Evolutionary conservation across 2,797 vertebrate species (phyloP).

Genomic region (Craterocephalus amniculus): DNA sequence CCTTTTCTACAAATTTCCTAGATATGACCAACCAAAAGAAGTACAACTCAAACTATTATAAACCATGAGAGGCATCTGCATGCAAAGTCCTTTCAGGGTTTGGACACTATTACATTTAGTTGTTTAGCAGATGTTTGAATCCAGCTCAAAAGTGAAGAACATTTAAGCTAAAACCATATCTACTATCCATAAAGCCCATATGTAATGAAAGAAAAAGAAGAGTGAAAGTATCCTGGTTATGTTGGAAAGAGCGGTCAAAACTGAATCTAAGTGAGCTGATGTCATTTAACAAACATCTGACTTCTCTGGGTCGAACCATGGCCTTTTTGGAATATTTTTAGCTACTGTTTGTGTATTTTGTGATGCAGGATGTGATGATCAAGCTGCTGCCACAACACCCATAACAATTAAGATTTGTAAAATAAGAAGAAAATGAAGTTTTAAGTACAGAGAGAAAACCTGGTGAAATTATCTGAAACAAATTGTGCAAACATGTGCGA

Average conservation of each 20-base stretch:
- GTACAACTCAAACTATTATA: too few species aligned
- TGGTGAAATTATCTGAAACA: not conserved
- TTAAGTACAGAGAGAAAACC: not conserved
- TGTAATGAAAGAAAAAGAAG: not conserved
- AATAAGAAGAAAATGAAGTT: not conserved
- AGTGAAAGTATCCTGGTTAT: not conserved
- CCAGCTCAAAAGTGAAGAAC: not conserved
- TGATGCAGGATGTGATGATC: not conserved
- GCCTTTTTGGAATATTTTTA: not conserved
- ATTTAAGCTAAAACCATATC: not conserved
- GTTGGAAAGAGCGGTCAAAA: too few species aligned
- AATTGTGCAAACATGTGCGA: not conserved
- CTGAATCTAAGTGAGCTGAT: not conserved
- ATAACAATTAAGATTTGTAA: too few species aligned
- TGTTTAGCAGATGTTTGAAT: not conserved
- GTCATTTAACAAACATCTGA: not conserved
- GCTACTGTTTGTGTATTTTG: not conserved
- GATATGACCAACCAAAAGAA: not conserved
- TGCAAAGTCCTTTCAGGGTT: not conserved
- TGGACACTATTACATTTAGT: not conserved
- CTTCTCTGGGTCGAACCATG: not conserved
- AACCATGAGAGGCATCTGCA: too few species aligned
- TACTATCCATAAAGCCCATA: not conserved
- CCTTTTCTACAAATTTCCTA: too few species aligned
- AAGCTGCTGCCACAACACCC: too few species aligned